A percentile compares a stretch with the other conserved stretches of the same genome.
phyloP scores from a whole-genome alignment of 2,113 vertebrate species.

The Pedionomus torquatus region DNA sequence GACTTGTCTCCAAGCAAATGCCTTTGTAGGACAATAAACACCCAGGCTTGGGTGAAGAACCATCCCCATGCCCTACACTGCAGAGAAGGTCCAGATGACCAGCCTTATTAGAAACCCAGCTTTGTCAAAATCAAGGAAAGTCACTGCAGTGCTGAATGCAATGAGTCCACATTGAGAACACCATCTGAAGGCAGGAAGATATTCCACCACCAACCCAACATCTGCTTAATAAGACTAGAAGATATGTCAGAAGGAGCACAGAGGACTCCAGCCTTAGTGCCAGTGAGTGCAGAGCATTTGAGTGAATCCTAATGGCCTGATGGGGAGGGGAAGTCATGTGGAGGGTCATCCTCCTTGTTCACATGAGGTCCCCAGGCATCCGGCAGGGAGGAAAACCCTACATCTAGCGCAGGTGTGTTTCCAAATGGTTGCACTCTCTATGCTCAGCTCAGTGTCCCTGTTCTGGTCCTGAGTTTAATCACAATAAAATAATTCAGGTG shows the following conservation, averaged over 20 bases:
- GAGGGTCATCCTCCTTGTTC: background rate
- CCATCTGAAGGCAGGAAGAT: background rate
- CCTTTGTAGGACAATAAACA: background rate
- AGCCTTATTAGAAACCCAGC: background rate
- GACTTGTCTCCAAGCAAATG: background rate
- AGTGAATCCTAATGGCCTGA: background rate
- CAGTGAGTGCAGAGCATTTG: background rate
- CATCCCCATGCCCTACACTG: background rate
- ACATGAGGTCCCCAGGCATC: accelerated
- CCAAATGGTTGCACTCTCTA: accelerated
- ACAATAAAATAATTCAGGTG: background rate
- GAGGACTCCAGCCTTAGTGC: background rate
- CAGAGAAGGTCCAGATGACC: background rate
- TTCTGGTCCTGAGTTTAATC: background rate
- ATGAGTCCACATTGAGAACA: background rate
- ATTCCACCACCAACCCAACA: background rate
- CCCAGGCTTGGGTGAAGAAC: background rate
- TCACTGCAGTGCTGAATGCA: background rate
- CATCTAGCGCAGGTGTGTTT: background rate
- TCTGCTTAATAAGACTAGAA: background rate
- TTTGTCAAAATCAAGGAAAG: background rate
- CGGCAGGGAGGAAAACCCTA: accelerated
- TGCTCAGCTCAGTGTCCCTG: background rate
- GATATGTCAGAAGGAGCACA: background rate
- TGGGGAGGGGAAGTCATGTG: background rate